Evolutionary conservation across 2,113 vertebrate genomes (phyloP), one percentile per base, ranked within the genome.

Genomic region (Raphicerus campestris): DNA sequence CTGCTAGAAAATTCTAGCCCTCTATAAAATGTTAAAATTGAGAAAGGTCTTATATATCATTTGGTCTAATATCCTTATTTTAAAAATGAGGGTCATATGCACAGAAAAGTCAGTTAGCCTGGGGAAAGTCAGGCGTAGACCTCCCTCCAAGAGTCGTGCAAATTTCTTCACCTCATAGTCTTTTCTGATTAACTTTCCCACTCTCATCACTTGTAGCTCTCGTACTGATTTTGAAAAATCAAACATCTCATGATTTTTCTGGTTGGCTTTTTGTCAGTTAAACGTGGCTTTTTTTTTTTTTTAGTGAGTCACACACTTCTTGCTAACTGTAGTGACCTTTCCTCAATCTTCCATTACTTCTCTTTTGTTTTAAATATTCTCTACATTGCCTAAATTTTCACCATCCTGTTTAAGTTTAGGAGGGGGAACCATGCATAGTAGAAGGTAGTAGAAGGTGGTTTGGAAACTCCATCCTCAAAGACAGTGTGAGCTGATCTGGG

Each of bases 231-330:
- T 61, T 61, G 60, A 61, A 30, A 61, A 61, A 61, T 30, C 13
- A 61, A 61, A 61, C 7, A 32, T 61, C 61, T 92, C 45, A 32
- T 35, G 35, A 35, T 26, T 94, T 84, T 60, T 81, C 56, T 80
- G 17, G 42, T 70, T 26, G 60, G 26, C 49, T 70, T 94, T 87
- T 87, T n/a, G 32, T 88, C 49, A 78, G 5, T 28, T 83, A 26
- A 51, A 51, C 14, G 6, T 56, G 51, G 10, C 42, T 17, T 81
- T 49, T 77, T 8, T 30, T 13, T 61, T 61, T 53, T 77, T 56
- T 6, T 7, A 7, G 35, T 89, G 51, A 96, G 70, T 94, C 93
- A 97, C 56, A 89, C 45, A 73, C 20, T 95, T 98, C 77, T 93
- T 39, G n/a, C 20, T 63, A 87, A 91, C 55, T 45, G 0, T 10